These are phyloP conservation scores for Psammodynastes pulverulentus DNA, from an alignment of 2,113 vertebrate species.

Conservation along the genomic window DNA sequence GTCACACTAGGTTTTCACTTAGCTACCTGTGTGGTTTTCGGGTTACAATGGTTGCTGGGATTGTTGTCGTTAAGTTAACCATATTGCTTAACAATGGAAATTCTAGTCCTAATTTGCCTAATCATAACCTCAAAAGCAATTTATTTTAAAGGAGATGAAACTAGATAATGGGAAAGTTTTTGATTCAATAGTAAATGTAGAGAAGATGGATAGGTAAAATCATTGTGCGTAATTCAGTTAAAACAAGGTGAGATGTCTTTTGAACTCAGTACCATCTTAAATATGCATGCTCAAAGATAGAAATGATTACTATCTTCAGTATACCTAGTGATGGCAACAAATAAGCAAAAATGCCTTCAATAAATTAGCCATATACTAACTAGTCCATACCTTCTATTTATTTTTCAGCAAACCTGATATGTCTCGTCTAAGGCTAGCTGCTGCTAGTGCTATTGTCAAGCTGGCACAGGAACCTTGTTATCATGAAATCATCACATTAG, in stretches of 20 bases:
- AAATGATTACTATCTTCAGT: not conserved
- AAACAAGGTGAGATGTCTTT: not conserved
- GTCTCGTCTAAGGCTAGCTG: conserved; percentile 92
- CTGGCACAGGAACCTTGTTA: conserved; percentile 97
- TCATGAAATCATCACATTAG: conserved; percentile 97
- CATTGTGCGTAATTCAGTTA: not conserved
- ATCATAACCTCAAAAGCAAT: not conserved
- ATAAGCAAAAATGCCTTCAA: not conserved
- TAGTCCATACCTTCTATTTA: conserved; percentile 43
- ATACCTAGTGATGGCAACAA: not conserved
- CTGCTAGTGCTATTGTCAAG: conserved; percentile 91
- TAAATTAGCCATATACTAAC: conserved; percentile 11
- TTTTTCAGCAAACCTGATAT: conserved; percentile 94
- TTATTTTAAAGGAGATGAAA: not conserved
- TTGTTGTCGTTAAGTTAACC: not conserved
- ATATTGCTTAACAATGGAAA: not conserved
- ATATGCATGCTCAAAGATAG: not conserved
- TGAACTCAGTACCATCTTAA: not conserved
- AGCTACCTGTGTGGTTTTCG: not conserved
- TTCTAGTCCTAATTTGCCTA: not conserved
- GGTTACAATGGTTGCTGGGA: not conserved
- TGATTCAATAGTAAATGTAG: not conserved
- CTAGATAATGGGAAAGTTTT: not conserved
- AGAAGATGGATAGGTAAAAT: not conserved
- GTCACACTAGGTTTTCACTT: not conserved